phyloP scores from a whole-genome alignment of 2,888 invertebrate species.

The Thymelicus lineola region DNA sequence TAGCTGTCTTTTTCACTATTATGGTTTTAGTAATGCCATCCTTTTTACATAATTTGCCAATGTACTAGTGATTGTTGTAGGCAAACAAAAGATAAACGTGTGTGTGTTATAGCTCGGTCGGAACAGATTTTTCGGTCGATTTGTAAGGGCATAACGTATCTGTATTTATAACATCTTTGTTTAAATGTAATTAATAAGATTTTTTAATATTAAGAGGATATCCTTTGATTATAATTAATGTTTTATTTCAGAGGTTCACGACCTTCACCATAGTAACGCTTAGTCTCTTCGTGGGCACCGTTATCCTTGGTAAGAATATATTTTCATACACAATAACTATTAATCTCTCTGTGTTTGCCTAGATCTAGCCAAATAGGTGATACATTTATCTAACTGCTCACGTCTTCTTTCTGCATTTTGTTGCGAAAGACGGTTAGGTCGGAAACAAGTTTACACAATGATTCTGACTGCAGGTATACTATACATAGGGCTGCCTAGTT shows the following conservation, averaged over 20 bases:
- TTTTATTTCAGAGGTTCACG: constrained; percentile 91
- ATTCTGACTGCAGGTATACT: neutral
- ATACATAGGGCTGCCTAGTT: neutral
- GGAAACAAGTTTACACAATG: constrained; percentile 31
- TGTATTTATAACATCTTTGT: too few relatives aligned
- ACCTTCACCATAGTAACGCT: constrained; percentile 96
- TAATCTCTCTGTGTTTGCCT: neutral
- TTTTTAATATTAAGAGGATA: too few relatives aligned
- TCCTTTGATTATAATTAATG: neutral
- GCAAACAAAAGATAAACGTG: too few relatives aligned
- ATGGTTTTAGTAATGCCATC: too few relatives aligned
- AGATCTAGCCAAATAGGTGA: neutral
- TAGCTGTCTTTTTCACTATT: too few relatives aligned
- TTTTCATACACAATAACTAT: constrained; percentile 13
- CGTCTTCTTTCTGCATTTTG: constrained; percentile 36
- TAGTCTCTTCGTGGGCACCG: constrained; percentile 96
- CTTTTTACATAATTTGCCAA: too few relatives aligned
- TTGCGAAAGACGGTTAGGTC: constrained; percentile 28
- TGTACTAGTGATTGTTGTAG: too few relatives aligned
- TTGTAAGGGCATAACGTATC: too few relatives aligned
- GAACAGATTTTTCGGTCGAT: too few relatives aligned
- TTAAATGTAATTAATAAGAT: too few relatives aligned
- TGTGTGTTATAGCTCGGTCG: too few relatives aligned
- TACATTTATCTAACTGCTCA: constrained; percentile 24
- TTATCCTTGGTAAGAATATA: constrained; percentile 92